These are phyloP conservation scores for Xiphorhynchus elegans DNA, from an alignment of 2,113 vertebrate species.

Conservation along the genomic window DNA sequence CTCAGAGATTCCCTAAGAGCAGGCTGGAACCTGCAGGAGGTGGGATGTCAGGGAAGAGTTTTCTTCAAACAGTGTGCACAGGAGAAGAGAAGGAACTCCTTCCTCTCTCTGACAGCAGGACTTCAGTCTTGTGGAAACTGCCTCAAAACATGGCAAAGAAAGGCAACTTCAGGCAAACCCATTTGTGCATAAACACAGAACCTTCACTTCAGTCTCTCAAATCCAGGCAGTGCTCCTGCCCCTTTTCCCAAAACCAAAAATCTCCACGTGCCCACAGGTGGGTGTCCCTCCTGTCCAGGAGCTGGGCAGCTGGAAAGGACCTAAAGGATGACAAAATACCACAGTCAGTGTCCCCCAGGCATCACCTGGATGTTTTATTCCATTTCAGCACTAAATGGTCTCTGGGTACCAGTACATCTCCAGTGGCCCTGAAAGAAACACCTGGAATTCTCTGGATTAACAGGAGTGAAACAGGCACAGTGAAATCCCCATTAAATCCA, in stretches of 20 bases:
- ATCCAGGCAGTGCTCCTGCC: background rate
- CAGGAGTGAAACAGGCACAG: background rate
- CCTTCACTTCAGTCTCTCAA: background rate
- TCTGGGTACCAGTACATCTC: background rate
- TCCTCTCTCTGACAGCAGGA: background rate
- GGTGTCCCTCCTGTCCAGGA: background rate
- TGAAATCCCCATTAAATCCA: background rate
- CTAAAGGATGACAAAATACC: slow-evolving; percentile 2
- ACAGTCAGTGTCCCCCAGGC: background rate
- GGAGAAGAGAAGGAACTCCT: background rate
- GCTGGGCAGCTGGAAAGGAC: background rate
- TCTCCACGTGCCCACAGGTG: background rate
- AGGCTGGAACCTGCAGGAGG: background rate
- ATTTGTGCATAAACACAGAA: background rate
- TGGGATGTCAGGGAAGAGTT: background rate
- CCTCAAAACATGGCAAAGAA: background rate
- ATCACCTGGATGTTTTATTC: background rate
- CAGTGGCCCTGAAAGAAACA: background rate
- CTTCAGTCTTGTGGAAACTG: background rate
- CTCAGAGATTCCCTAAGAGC: background rate
- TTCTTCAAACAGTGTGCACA: background rate
- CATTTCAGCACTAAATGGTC: background rate
- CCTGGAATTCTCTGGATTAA: background rate
- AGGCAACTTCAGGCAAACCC: background rate
- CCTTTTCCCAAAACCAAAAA: background rate